Percentiles rank a stretch among this genome's conserved stretches.
phyloP scores from a whole-genome alignment of 2,797 vertebrate species.

The Microctenopoma stevenorrisi region DNA sequence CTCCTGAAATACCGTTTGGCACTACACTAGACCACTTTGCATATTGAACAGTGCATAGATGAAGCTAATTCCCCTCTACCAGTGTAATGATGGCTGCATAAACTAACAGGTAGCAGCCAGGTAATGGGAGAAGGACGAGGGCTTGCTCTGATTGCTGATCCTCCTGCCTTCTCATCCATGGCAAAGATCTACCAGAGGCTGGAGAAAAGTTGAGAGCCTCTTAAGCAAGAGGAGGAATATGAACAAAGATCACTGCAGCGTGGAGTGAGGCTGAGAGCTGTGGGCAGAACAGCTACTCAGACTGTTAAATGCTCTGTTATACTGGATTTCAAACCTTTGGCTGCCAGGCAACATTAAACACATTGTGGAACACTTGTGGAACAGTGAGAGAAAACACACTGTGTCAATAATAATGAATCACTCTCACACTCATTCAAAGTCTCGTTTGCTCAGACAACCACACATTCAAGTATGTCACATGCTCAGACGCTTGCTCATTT shows the following conservation, averaged over 20 bases:
- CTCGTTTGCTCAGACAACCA: slow-evolving; percentile 47
- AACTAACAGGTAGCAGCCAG: slow-evolving; percentile 51
- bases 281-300: slow-evolving; percentile 33
- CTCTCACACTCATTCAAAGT: slow-evolving; percentile 52
- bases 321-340: slow-evolving; percentile 46
- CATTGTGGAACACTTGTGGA: slow-evolving; percentile 38
- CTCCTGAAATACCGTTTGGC: slow-evolving; percentile 23
- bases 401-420: slow-evolving; percentile 66
- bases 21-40: slow-evolving; percentile 38
- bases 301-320: slow-evolving; percentile 36
- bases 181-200: slow-evolving; percentile 42
- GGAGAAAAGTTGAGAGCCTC: slow-evolving; percentile 34
- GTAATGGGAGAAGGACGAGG: slow-evolving; percentile 43
- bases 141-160: slow-evolving; percentile 33
- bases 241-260: slow-evolving; percentile 49
- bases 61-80: slow-evolving; percentile 36
- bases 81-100: slow-evolving; percentile 46
- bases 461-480: slow-evolving; percentile 46
- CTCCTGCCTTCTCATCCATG: slow-evolving; percentile 50
- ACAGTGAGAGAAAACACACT: slow-evolving; percentile 49
- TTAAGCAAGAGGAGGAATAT: slow-evolving; percentile 27
- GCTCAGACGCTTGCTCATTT: too few species aligned
- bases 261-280: slow-evolving; percentile 44
- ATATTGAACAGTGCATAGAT: slow-evolving; percentile 46
- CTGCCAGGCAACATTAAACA: slow-evolving; percentile 57